Evolutionary conservation across 2,797 vertebrate species (phyloP).

Genomic region (Intellagama lesueurii): DNA sequence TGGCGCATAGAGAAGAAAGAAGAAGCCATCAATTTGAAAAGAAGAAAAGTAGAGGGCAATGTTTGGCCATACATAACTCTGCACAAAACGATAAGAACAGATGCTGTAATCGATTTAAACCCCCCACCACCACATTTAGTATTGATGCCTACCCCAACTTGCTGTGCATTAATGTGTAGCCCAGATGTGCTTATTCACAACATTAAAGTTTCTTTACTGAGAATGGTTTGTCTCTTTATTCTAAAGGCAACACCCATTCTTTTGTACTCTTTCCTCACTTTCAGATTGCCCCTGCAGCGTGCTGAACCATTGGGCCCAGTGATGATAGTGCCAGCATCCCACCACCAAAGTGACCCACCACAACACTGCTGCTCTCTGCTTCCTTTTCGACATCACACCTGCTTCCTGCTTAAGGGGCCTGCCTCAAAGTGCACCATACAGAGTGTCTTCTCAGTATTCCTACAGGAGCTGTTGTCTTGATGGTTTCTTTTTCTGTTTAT

Average conservation of each 20-base stretch:
- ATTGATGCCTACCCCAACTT: conserved; percentile 47
- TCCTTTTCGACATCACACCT: neutral
- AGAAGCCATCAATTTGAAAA: conserved; percentile 51
- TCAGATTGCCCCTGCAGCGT: neutral
- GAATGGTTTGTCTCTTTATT: neutral
- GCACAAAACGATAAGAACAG: conserved; percentile 35
- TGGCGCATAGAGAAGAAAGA: conserved; percentile 57
- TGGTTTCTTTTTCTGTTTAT: too few relatives aligned
- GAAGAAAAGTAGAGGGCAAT: conserved; percentile 49
- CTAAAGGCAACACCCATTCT: neutral
- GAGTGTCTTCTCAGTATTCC: neutral
- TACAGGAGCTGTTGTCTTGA: too few relatives aligned
- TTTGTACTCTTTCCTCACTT: neutral
- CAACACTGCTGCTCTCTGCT: neutral
- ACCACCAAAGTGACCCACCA: too few relatives aligned
- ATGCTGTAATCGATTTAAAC: neutral
- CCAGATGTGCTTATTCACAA: neutral
- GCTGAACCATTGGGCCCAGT: neutral
- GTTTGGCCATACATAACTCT: conserved; percentile 30
- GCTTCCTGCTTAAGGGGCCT: neutral
- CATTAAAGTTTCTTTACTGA: neutral
- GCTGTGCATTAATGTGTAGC: conserved; percentile 41
- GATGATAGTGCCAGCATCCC: neutral
- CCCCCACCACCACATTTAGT: conserved; percentile 33
- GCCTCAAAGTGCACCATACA: neutral